Evolutionary conservation across 2,888 invertebrate species (phyloP), one percentile per base, ranked within the genome.

Genomic region (Xestia ashworthii): DNA sequence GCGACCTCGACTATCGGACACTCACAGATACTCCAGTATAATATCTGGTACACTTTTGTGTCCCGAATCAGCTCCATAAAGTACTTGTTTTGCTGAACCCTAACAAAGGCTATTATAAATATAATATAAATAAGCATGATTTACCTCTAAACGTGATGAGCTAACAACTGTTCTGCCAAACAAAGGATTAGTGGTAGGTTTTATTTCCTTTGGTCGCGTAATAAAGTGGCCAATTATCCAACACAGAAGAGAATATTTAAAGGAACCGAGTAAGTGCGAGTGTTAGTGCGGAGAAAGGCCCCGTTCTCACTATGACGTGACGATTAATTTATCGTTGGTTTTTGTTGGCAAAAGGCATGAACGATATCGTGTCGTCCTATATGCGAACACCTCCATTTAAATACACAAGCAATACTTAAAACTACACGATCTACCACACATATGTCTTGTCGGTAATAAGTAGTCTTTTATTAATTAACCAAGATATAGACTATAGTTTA

Each of bases 191-290:
- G 38, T 25, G 19, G 58, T 25, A 25, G 16, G 14, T 19, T 50
- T 55, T 64, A 46, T 46, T 79, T 32, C 0, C 74, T 53, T 67
- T 64, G 64, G n/a, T 6, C 46, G 0, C 3, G 25, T 74, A 53
- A 74, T 74, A 41, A 80, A 80, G 25, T 68, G 79, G 62, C n/a
- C 80, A 79, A 68, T 80, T 80, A 79, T 11, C 25, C 5, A 67
- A 60, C 25, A 9, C 53, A 19, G n/a, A 58, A 19, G 16, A 73
- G 41, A 14, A 74, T 68, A 67, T 38, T 64, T 41, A 25, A 22
- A 38, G 41, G 4, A 48, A 66, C 58, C 16, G 3, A 38, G 12
- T 4, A 46, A 73, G 46, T 55, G 46, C 1, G 11, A 22, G 16
- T 65, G 50, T 50, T 50, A 19, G 19, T 50, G 50, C 25, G n/a